phyloP scores from a whole-genome alignment of 2,888 invertebrate species.

The Thymelicus lineola region DNA sequence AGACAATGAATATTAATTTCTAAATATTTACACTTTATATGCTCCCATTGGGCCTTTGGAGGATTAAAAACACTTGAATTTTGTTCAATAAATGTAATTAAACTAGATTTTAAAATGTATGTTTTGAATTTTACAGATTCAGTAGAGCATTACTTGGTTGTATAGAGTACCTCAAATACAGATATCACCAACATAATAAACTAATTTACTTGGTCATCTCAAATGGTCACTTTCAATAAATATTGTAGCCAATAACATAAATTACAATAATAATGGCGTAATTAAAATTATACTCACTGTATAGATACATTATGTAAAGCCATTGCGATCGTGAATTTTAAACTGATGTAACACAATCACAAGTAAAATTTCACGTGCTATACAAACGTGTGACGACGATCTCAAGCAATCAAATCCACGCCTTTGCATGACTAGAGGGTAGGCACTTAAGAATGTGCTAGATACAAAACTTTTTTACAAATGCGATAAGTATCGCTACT shows the following conservation, averaged over 20 bases:
- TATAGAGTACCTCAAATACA: background rate
- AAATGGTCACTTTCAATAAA: background rate
- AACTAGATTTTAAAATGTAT: no score
- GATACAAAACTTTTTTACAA: slow-evolving; percentile 8
- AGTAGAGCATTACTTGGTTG: no score
- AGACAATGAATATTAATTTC: no score
- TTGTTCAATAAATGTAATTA: no score
- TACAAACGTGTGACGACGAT: slow-evolving; percentile 11
- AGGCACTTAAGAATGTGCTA: slow-evolving; percentile 24
- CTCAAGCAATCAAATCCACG: slow-evolving; percentile 19
- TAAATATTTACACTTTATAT: no score
- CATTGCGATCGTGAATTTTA: background rate
- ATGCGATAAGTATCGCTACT: slow-evolving; percentile 2
- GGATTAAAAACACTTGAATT: no score
- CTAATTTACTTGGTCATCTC: background rate
- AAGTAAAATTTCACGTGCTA: background rate
- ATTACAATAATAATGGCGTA: slow-evolving; percentile 5
- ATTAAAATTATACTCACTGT: background rate
- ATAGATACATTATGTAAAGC: background rate
- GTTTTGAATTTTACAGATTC: no score
- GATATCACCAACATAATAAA: background rate
- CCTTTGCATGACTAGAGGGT: slow-evolving; percentile 14
- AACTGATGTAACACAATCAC: slow-evolving; percentile 1
- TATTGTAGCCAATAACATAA: background rate
- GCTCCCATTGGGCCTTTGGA: no score